phyloP scores from a whole-genome alignment of 2,888 invertebrate genomes.

The Punctoribates punctum region DNA sequence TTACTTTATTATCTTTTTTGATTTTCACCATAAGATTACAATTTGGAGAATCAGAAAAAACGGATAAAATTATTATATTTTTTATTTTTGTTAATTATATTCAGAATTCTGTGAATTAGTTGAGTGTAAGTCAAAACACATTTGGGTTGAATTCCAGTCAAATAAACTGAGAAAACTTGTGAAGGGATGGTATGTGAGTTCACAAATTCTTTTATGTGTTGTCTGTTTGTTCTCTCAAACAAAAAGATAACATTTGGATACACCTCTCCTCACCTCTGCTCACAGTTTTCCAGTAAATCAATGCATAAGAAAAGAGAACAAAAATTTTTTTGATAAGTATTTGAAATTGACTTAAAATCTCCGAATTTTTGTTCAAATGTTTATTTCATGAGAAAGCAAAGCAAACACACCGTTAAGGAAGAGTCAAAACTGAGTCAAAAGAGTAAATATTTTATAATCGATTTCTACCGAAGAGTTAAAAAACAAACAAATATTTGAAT shows the following conservation, averaged over 20 bases:
- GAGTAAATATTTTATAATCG: background rate
- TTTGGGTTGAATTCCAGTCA: conserved; percentile 9
- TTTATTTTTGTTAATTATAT: no score
- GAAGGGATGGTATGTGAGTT: background rate
- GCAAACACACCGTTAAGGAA: background rate
- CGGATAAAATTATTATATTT: no score
- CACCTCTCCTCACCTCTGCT: background rate
- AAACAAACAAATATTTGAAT: background rate
- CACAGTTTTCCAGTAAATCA: background rate
- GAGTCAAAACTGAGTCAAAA: background rate
- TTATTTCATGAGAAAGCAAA: background rate
- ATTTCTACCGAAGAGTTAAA: background rate
- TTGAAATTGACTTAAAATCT: background rate
- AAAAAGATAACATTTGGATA: background rate
- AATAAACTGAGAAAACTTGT: background rate
- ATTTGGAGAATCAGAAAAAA: no score
- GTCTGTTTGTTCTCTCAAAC: background rate
- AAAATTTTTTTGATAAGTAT: background rate
- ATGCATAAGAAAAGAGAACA: background rate
- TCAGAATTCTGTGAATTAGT: no score
- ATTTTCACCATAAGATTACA: no score
- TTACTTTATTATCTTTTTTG: no score
- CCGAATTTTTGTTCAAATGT: background rate
- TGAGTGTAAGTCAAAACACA: background rate
- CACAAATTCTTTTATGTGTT: background rate